phyloP scores from a whole-genome alignment of 2,797 vertebrate species.

The Bovichtus diacanthus region DNA sequence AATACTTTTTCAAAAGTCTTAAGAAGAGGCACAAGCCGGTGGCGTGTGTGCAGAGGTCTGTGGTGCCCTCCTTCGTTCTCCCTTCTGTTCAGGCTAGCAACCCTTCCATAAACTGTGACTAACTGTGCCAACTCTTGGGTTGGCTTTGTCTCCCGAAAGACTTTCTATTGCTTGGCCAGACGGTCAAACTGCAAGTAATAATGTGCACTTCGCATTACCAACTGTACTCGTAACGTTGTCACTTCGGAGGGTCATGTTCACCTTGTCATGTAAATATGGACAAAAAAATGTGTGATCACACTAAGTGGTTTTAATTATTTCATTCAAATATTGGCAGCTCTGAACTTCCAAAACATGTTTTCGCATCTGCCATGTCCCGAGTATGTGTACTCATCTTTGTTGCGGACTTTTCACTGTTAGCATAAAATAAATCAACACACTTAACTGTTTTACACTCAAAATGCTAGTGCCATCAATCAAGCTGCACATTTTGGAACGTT shows the following conservation, averaged over 20 bases:
- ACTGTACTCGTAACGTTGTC: too few relatives aligned
- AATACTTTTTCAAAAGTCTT: too few relatives aligned
- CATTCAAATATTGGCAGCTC: too few relatives aligned
- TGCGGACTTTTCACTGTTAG: not conserved
- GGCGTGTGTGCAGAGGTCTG: not conserved
- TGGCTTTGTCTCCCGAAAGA: not conserved
- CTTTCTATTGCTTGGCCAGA: not conserved
- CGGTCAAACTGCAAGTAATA: too few relatives aligned
- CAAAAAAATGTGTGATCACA: not conserved
- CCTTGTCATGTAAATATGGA: not conserved
- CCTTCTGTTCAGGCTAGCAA: too few relatives aligned
- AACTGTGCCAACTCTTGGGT: not conserved
- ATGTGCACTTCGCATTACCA: too few relatives aligned
- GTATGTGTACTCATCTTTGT: too few relatives aligned
- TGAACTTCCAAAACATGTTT: not conserved
- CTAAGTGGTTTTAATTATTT: not conserved
- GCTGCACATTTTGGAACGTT: not conserved
- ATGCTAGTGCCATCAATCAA: not conserved
- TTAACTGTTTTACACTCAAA: not conserved
- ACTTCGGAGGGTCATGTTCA: not conserved
- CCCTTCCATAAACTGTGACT: not conserved
- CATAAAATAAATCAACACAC: not conserved
- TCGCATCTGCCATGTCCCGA: too few relatives aligned
- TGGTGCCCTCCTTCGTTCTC: conserved; percentile 11
- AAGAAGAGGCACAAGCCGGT: not conserved